Evolutionary conservation across 2,888 invertebrate species (phyloP), one percentile per base, ranked within the genome.

Genomic region (Epinotia ramella): DNA sequence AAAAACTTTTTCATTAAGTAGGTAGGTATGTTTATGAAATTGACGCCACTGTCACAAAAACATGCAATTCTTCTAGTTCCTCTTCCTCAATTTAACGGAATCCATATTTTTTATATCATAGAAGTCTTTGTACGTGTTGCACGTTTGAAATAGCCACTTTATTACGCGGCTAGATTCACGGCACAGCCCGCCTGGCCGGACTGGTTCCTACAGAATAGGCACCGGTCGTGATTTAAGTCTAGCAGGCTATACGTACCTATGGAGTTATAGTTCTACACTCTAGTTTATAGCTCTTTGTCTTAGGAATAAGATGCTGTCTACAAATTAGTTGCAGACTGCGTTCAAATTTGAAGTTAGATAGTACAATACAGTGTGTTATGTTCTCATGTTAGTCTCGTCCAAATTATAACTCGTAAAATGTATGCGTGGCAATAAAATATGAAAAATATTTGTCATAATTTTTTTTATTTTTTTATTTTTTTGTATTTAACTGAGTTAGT

Each of bases 91-190:
- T 33, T 33, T 33, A 62, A 62, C 28, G 16, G 60, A 33, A 62
- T n/a, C 33, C 12, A 49, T 13, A n/a, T 16, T 64, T 67, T 28
- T 20, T 33, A 68, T 46, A 68, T 68, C 74, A 79, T 78, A 76
- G 80, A 81, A 82, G 78, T 28, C 53, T 18, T 77, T 76, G 73
- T 83, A 81, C 82, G 78, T 79, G 81, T 82, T 84, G 78, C 73
- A 79, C 79, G 80, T 83, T 87, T 82, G 84, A 88, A 88, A 88
- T 89, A 88, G 87, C 85, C 83, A 77, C 84, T 87, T 82, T 86
- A 86, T 85, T 84, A 86, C 84, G 82, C 79, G 81, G 73, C 80
- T 77, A 80, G 81, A 83, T 84, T 85, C 84, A 84, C 80, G 80
- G 78, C 40, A 40, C 40, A 40, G 80, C 83, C 83, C 79, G 79